Evolutionary conservation across 2,113 vertebrate genomes (phyloP), one percentile per base, ranked within the genome.

Genomic region (Pelobates fuscus): DNA sequence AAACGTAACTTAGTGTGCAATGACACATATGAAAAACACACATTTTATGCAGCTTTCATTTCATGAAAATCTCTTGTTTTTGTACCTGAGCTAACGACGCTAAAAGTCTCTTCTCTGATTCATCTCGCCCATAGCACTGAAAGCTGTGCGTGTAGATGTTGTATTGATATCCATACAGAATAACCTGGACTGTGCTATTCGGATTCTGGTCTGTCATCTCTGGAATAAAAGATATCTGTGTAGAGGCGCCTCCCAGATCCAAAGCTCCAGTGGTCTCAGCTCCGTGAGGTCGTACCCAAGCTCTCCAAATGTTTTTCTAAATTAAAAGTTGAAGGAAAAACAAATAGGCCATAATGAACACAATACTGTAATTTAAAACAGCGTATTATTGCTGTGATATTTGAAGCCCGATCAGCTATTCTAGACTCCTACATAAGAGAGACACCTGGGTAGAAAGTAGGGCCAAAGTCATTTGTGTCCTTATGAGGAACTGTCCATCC

Each of bases 201-300:
- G 81, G 81, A 0, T 58, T 81, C 3, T 77, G 70, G 2, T 79
- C 64, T 18, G 68, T 55, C 61, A 81, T 71, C 57, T 79, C 80
- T 0, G 85, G 80, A 0, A 83, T 82, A 61, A 98, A 99, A 37
- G 96, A 93, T 27, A 99, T 97, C 81, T 98, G 96, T 41, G 97
- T 96, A 20, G 97, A 98, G 27, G 95, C 97, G 2, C 96, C 97
- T 10, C 96, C 97, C 2, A 99, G 86, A 70, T 98, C 97, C 87
- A 99, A 84, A 5, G 97, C 96, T 1, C 97, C 97, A 0, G 84
- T 78, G 0, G 95, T 99, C 49, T 89, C 78, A 14, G 82, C 89
- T 57, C 93, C 88, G 0, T 86, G 80, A 0, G 95, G 95, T 59
- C 32, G 94, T 20, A 91, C 68, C 85, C 93, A 95, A 3, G 81